Conservation (phyloP, 2,888 invertebrate genomes). For the Choreutis nemorana region DNA sequence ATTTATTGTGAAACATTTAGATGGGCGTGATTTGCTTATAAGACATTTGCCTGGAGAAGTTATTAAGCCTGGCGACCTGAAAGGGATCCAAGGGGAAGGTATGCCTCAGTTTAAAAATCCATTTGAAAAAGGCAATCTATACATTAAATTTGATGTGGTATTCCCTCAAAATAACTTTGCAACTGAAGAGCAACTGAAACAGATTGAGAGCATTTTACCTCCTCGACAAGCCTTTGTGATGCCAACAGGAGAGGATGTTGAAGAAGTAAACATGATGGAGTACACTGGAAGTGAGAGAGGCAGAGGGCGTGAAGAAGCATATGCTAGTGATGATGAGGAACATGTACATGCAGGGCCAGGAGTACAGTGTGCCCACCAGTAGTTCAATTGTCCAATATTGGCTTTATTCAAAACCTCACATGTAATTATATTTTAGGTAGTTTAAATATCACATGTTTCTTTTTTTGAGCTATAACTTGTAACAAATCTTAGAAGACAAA, state of each 20-base stretch:
- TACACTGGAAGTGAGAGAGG: slow-evolving; percentile 70
- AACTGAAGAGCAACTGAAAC: slow-evolving; percentile 69
- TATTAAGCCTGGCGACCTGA: slow-evolving; percentile 82
- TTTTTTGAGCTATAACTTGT: too few relatives aligned
- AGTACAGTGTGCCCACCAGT: slow-evolving; percentile 86
- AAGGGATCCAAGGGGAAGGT: slow-evolving; percentile 84
- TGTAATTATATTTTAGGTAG: not conserved
- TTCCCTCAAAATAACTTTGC: slow-evolving; percentile 88
- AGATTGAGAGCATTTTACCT: slow-evolving; percentile 79
- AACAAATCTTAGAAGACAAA: too few relatives aligned
- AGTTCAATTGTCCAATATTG: slow-evolving; percentile 45
- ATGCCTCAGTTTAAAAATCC: slow-evolving; percentile 90
- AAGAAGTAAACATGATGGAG: slow-evolving; percentile 85
- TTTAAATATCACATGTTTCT: too few relatives aligned
- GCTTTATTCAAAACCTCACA: not conserved
- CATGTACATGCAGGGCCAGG: slow-evolving; percentile 66
- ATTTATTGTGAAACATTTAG: slow-evolving; percentile 86
- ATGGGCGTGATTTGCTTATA: slow-evolving; percentile 84
- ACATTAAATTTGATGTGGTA: slow-evolving; percentile 84
- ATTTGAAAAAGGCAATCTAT: slow-evolving; percentile 86
- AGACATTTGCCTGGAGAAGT: slow-evolving; percentile 82
- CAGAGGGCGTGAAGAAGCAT: slow-evolving; percentile 71
- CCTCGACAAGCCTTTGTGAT: slow-evolving; percentile 73
- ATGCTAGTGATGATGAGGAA: slow-evolving; percentile 72
- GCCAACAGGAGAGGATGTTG: slow-evolving; percentile 83